These are phyloP conservation scores for Xanthorhoe designata DNA, from an alignment of 2,888 invertebrate species.

Conservation along the genomic window DNA sequence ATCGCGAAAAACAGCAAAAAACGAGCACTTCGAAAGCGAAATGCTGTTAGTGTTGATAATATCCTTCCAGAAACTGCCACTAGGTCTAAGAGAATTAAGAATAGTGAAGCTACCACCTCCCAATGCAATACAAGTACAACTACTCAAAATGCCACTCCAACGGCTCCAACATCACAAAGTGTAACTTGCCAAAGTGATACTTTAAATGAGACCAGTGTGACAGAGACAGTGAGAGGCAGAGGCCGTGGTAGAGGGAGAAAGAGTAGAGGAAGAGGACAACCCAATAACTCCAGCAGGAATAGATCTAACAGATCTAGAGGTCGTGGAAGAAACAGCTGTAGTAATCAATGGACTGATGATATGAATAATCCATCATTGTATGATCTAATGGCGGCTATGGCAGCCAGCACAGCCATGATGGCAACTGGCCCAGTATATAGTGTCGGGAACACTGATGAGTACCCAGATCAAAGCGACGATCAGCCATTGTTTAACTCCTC, in stretches of 20 bases:
- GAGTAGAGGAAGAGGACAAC: not conserved
- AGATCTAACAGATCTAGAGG: not conserved
- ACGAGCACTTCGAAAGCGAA: conserved; percentile 25
- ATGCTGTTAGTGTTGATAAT: not conserved
- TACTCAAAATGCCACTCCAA: not conserved
- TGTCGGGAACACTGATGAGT: conserved; percentile 72
- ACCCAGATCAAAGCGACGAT: conserved; percentile 61
- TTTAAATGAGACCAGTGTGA: not conserved
- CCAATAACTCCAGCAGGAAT: not conserved
- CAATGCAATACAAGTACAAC: conserved; percentile 12
- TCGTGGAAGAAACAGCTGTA: not conserved
- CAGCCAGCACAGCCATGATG: conserved; percentile 18
- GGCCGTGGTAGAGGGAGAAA: conserved; percentile 34
- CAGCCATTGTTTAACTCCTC: conserved; percentile 57
- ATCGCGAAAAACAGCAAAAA: conserved; percentile 49
- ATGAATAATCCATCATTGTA: conserved; percentile 7
- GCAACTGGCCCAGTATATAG: conserved; percentile 52
- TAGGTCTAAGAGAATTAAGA: conserved; percentile 24
- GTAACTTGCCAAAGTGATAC: not conserved
- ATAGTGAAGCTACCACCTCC: conserved; percentile 10
- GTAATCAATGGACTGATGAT: not conserved
- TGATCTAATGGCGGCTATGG: conserved; percentile 6
- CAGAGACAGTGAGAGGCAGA: not conserved
- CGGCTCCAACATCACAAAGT: not conserved
- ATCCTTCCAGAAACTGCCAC: conserved; percentile 10